phyloP scores from a whole-genome alignment of 2,113 vertebrate species.

The Alouatta palliata region DNA sequence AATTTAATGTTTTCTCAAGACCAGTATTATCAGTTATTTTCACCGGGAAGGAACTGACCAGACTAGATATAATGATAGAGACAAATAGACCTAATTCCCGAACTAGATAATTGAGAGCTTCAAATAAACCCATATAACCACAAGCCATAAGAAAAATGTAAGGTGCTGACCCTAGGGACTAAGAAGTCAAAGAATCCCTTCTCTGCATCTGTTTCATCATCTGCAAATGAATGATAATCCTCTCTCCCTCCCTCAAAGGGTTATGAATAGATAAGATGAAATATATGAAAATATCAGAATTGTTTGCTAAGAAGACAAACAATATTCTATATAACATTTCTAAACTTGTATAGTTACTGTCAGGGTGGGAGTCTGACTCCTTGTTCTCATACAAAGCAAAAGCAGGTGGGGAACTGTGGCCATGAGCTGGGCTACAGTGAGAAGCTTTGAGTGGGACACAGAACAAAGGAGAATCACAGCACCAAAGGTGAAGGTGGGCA shows the following conservation, averaged over 20 bases:
- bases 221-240: background rate
- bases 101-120: background rate
- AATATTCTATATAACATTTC: background rate
- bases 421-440: background rate
- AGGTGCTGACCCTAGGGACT: background rate
- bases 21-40: slow-evolving; percentile 28
- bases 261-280: background rate
- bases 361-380: background rate
- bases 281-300: background rate
- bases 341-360: background rate
- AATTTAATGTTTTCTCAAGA: slow-evolving; percentile 29
- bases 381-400: background rate
- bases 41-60: background rate
- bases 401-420: background rate
- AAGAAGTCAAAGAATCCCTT: background rate
- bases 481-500: background rate
- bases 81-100: background rate
- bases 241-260: background rate
- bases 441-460: background rate
- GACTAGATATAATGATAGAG: background rate
- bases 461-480: background rate
- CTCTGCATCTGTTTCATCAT: background rate
- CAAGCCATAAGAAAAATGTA: background rate
- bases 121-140: background rate
- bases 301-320: background rate